Evolutionary conservation across 2,888 invertebrate genomes (phyloP), one percentile per base, ranked within the genome.

Genomic region (Drosophila kanekoi): DNA sequence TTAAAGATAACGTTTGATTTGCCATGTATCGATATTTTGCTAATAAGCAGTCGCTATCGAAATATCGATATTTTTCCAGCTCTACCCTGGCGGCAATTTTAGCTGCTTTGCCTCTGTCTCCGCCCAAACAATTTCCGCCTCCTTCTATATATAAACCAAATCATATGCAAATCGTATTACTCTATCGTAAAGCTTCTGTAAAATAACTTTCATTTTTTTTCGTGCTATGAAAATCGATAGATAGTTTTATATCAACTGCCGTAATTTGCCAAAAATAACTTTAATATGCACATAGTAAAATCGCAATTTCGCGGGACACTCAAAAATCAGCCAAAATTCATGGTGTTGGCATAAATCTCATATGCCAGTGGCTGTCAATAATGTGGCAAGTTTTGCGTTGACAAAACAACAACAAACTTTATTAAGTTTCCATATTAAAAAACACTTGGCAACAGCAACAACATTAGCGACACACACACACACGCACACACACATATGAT

Each of bases 341-440:
- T 83, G 43, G 69, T 49, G 61, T 71, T 72, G 43, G 48, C 67
- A 70, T 73, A 79, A 82, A 73, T 88, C 70, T 77, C 75, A 64
- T 69, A 68, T 85, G 69, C 67, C 68, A 28, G 67, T 51, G 71
- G 45, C 59, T 74, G 82, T 78, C 86, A 78, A 87, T 87, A 68
- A 66, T 63, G 68, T 69, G 53, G 40, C 62, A 71, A 80, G 60
- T 67, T 80, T 52, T 41, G 33, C 40, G 45, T 63, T 52, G 53
- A 64, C 71, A 71, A 56, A 76, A 76, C 47, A 72, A 54, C 18
- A 66, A 52, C n/a, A 62, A 77, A 77, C 59, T 89, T 84, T 87
- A 84, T 84, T 82, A 84, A 89, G 69, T 89, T 89, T 87, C 48
- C 74, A 72, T 85, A 84, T 81, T 87, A 89, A 89, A 65, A 81